A percentile compares a stretch with the other conserved stretches of the same genome.
These are phyloP conservation scores for Leucoraja ocellata DNA, from an alignment of 2,797 vertebrate species.

Conservation along the genomic window DNA sequence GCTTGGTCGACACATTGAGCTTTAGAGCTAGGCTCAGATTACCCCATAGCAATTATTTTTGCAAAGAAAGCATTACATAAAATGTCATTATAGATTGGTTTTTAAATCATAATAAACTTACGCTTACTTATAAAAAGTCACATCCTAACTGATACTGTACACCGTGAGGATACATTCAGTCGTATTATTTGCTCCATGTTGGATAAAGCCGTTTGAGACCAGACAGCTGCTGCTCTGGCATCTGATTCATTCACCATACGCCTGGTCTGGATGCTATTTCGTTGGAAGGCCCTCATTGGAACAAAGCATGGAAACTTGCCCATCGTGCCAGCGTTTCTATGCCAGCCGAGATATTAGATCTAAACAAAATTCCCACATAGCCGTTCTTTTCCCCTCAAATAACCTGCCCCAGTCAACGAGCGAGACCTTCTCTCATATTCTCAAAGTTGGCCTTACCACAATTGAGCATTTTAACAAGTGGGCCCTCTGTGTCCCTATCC, in stretches of 20 bases:
- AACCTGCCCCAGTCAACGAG: no score
- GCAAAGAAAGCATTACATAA: slow-evolving; percentile 46
- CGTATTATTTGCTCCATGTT: slow-evolving; percentile 39
- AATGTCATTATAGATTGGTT: slow-evolving; percentile 40
- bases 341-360: no score
- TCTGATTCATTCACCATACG: slow-evolving; percentile 74
- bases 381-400: no score
- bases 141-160: slow-evolving; percentile 44
- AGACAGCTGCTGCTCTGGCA: slow-evolving; percentile 45
- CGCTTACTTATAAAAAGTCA: slow-evolving; percentile 44
- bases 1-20: no score
- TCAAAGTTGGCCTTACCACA: no score
- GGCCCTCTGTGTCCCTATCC: no score
- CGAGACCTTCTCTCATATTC: no score
- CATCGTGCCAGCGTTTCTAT: no score
- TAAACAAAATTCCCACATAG: no score
- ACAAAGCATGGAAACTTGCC: no score
- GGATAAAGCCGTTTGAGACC: slow-evolving; percentile 41
- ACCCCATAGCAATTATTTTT: slow-evolving; percentile 67
- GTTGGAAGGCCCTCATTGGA: slow-evolving; percentile 52
- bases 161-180: slow-evolving; percentile 42
- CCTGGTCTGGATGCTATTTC: slow-evolving; percentile 58
- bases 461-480: no score
- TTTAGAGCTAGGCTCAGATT: no score
- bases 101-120: slow-evolving; percentile 45